Conservation (phyloP, 1,140 invertebrate genomes). For the Condylostylus longicornis region DNA sequence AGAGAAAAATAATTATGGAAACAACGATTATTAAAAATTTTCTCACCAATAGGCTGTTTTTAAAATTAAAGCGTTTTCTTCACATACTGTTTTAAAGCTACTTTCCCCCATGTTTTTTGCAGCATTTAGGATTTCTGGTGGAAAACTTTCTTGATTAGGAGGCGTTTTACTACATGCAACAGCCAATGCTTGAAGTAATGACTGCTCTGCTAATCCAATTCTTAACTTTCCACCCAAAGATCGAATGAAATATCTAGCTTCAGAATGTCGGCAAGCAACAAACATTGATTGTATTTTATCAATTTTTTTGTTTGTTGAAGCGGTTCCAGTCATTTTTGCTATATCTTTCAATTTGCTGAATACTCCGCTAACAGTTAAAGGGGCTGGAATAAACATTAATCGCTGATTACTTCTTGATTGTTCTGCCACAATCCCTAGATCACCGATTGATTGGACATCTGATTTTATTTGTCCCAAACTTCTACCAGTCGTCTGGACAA, state of each 20-base stretch:
- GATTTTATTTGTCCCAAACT: constrained; percentile 71
- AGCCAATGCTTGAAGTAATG: constrained; percentile 81
- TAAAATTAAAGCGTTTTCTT: constrained; percentile 59
- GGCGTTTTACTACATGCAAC: constrained; percentile 63
- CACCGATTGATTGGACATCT: constrained; percentile 65
- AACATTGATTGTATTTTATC: constrained; percentile 84
- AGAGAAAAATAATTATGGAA: background rate
- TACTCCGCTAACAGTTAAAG: constrained; percentile 52
- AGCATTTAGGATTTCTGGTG: constrained; percentile 46
- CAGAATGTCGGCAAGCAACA: constrained; percentile 78
- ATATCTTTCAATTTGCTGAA: constrained; percentile 83
- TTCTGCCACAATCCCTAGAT: constrained; percentile 89
- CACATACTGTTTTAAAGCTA: constrained; percentile 63
- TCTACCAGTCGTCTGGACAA: constrained; percentile 83
- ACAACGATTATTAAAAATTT: constrained; percentile 1
- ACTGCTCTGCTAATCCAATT: constrained; percentile 94
- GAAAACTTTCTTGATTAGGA: constrained; percentile 46
- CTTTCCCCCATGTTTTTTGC: constrained; percentile 47
- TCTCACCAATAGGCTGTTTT: constrained; percentile 87
- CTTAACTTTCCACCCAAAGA: constrained; percentile 81
- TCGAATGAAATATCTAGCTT: constrained; percentile 85
- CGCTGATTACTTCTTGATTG: constrained; percentile 74
- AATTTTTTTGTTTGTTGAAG: constrained; percentile 70
- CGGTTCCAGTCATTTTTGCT: constrained; percentile 64
- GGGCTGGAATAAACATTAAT: constrained; percentile 67